These are phyloP conservation scores for Glyphotaelius pellucidus DNA, from an alignment of 2,888 invertebrate species.

Conservation along the genomic window DNA sequence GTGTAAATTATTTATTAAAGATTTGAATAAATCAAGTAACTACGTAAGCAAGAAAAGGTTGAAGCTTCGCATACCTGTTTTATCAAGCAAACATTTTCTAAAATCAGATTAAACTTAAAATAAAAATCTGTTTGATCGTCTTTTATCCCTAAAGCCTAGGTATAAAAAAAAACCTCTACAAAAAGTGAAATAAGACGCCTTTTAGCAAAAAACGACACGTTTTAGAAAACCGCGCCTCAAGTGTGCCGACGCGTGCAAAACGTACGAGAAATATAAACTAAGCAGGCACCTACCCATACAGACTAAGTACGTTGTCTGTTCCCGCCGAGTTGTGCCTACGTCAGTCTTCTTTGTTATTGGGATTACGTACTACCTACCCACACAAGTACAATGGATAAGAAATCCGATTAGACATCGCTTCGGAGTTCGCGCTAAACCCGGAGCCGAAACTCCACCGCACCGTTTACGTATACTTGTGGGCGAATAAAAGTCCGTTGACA, in stretches of 20 bases:
- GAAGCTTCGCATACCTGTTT: not conserved
- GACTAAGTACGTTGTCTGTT: conserved; percentile 39
- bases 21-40: too few species aligned
- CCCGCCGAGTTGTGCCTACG: conserved; percentile 50
- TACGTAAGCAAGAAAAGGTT: not conserved
- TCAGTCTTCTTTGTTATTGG: conserved; percentile 61
- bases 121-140: not conserved
- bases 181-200: not conserved
- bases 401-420: conserved; percentile 64
- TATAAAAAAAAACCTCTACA: not conserved
- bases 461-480: not conserved
- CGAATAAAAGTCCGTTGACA: conserved; percentile 27
- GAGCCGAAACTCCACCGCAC: conserved; percentile 18
- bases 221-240: conserved; percentile 35
- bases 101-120: not conserved
- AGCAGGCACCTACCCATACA: conserved; percentile 18
- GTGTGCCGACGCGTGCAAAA: conserved; percentile 50
- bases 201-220: not conserved
- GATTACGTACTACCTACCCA: conserved; percentile 55
- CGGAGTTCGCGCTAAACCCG: conserved; percentile 48
- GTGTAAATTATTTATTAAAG: too few species aligned
- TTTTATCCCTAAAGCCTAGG: not conserved
- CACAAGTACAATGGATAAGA: conserved; percentile 54
- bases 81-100: not conserved
- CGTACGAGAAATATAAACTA: conserved; percentile 39